Conservation (phyloP, 2,113 vertebrate species). For the Menidia beryllina region DNA sequence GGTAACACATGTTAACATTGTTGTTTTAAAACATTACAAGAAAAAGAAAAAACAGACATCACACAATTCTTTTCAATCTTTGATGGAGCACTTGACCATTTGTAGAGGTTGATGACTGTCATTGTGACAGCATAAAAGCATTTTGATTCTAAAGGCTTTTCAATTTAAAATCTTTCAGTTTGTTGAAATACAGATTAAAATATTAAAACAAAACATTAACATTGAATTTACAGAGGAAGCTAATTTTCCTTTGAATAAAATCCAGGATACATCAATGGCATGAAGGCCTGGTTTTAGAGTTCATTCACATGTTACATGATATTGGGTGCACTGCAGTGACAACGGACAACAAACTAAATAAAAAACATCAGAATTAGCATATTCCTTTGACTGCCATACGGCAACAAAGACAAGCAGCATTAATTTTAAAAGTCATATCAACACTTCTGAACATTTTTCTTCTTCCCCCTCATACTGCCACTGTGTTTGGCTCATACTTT, state of each 20-base stretch:
- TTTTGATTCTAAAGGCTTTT: background rate
- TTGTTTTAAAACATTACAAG: background rate
- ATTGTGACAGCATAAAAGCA: background rate
- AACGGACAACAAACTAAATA: background rate
- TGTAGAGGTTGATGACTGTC: too few species aligned
- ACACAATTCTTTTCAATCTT: background rate
- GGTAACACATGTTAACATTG: background rate
- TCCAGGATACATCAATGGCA: background rate
- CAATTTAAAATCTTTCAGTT: background rate
- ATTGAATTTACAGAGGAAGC: too few species aligned
- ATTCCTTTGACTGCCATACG: background rate
- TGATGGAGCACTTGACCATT: too few species aligned
- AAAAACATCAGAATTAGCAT: background rate
- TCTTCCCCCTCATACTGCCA: background rate
- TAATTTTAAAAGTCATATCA: background rate
- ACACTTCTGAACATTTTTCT: background rate
- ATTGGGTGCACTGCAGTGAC: background rate
- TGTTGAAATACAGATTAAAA: slow-evolving; percentile 7
- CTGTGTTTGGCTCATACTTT: slow-evolving; percentile 39
- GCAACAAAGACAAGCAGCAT: background rate
- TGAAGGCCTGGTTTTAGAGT: background rate
- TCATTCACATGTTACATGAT: background rate
- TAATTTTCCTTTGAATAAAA: background rate
- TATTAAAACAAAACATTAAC: background rate
- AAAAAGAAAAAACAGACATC: background rate